Conservation (phyloP, 2,797 vertebrate genomes). For the Sebastes baramenuke region DNA sequence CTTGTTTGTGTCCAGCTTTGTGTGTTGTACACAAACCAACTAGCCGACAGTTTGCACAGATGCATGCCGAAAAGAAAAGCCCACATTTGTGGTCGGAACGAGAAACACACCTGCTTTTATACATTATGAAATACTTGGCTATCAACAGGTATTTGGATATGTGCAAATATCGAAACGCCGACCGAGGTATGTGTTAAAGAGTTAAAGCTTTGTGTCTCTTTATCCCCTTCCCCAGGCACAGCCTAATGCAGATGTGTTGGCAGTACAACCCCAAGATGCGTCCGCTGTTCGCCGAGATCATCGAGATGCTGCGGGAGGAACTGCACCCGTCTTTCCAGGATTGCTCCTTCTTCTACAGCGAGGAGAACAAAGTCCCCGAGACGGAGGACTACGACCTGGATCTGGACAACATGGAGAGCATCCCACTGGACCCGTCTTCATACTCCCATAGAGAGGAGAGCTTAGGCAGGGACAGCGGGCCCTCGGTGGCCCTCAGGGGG, state of each 20-base stretch:
- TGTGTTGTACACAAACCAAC: too few relatives aligned
- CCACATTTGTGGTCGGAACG: too few relatives aligned
- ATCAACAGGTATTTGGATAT: too few relatives aligned
- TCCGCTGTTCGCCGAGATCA: slow-evolving; percentile 94
- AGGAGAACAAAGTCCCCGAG: slow-evolving; percentile 96
- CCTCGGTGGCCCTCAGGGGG: slow-evolving; percentile 87
- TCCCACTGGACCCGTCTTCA: slow-evolving; percentile 93
- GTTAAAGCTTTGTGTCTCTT: neutral
- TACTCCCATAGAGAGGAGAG: slow-evolving; percentile 90
- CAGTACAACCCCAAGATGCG: slow-evolving; percentile 99
- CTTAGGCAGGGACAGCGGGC: slow-evolving; percentile 87
- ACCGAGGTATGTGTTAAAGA: neutral
- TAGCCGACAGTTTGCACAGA: too few relatives aligned
- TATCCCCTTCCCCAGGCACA: slow-evolving; percentile 80
- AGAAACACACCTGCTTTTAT: too few relatives aligned
- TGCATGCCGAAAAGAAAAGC: too few relatives aligned
- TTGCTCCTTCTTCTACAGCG: slow-evolving; percentile 97
- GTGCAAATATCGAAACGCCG: too few relatives aligned
- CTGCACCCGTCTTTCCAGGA: slow-evolving; percentile 93
- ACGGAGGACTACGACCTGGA: slow-evolving; percentile 95
- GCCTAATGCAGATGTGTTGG: slow-evolving; percentile 98
- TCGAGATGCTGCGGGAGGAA: slow-evolving; percentile 94
- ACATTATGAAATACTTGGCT: too few relatives aligned
- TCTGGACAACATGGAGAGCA: slow-evolving; percentile 99
- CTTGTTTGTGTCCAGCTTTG: too few relatives aligned